Evolutionary conservation across 2,888 invertebrate genomes (phyloP), one percentile per base, ranked within the genome.

Genomic region (Perizoma affinitatum): DNA sequence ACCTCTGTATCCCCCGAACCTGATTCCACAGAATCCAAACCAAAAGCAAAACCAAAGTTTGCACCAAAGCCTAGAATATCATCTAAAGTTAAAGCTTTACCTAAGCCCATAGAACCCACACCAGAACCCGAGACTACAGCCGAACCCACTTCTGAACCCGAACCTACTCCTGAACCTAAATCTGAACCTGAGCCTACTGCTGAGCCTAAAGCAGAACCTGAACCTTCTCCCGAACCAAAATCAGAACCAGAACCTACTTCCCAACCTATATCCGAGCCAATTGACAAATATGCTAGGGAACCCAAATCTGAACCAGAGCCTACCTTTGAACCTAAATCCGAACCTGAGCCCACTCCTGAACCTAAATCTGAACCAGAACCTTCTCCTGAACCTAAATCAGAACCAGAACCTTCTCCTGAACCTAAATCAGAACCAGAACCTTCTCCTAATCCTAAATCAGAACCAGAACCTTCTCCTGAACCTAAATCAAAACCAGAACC

Each of bases 201-300:
- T 34, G 76, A 83, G 64, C 73, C 76, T 0, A 82, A 87, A 53
- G 86, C 93, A 0, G 88, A 90, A 73, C 83, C 88, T 0, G 81
- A 69, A 50, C 62, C 70, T 7, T 58, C 40, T 22, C 8, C 76
- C 0, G 80, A 86, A 65, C 84, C 91, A 0, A 82, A 87, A 65
- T 68, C 82, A 8, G 71, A 83, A 65, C 65, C 22, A 0, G 51
- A 57, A 40, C 58, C 66, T 5, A 34, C 43, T 11, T 22, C 63
- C 2, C 62, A 69, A 53, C 64, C 63, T 7, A 52, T 52, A 4
- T 45, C 56, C 3, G 60, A 61, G 22, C 50, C 61, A 1, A 22
- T 22, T 22, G 22, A 2, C 22, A 49, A 62, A 49, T 45, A 57
- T 0, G n/a, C 8, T 45, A 70, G 72, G 35, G 75, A 83, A 53